Percentiles rank a stretch among this genome's conserved stretches.
phyloP scores from a whole-genome alignment of 2,113 vertebrate genomes.

The Isichthys henryi region DNA sequence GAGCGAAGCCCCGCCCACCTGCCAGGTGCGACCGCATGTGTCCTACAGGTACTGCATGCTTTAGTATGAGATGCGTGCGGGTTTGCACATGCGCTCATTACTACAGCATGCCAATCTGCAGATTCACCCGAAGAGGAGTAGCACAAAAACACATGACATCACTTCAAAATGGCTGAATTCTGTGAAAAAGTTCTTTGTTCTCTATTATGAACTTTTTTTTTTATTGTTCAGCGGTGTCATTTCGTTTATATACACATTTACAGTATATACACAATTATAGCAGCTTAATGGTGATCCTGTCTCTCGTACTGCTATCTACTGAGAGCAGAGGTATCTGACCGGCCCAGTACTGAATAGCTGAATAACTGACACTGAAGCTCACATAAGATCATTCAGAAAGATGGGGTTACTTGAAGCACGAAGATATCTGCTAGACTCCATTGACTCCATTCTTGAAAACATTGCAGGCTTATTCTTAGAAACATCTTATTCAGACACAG shows the following conservation, averaged over 20 bases:
- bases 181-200: background rate
- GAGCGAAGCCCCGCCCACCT: background rate
- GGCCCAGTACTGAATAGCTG: background rate
- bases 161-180: conserved; percentile 13
- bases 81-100: background rate
- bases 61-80: background rate
- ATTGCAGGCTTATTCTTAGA: background rate
- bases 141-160: conserved; percentile 13
- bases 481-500: background rate
- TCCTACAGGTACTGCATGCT: background rate
- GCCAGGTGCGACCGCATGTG: background rate
- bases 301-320: background rate
- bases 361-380: background rate
- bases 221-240: background rate
- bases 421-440: background rate
- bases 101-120: background rate
- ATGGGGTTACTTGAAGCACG: background rate
- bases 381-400: background rate
- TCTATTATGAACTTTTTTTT: background rate
- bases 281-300: background rate
- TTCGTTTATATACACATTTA: too few relatives aligned
- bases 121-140: background rate
- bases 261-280: background rate
- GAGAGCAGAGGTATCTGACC: background rate
- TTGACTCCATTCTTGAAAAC: background rate